These are phyloP conservation scores for Brachyalestes nurse DNA, from an alignment of 2,797 vertebrate genomes.

Conservation along the genomic window DNA sequence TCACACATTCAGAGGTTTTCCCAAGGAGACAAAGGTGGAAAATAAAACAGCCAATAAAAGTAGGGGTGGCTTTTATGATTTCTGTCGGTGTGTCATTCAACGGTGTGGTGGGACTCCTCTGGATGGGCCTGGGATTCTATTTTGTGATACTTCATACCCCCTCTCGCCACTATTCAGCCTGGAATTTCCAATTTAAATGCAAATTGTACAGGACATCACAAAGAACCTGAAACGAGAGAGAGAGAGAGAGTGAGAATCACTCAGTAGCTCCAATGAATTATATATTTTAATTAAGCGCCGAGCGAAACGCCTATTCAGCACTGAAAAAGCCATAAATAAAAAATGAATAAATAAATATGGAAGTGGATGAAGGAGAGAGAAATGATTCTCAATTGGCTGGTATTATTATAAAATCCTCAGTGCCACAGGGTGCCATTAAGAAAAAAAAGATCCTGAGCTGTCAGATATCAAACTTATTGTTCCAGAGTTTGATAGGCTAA, in stretches of 20 bases:
- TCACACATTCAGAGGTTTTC: conserved; percentile 34
- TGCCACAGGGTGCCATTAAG: conserved; percentile 70
- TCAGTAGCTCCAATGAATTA: conserved; percentile 76
- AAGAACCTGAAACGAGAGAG: conserved; percentile 56
- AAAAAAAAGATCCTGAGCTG: conserved; percentile 72
- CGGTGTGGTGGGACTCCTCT: conserved; percentile 31
- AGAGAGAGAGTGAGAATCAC: conserved; percentile 63
- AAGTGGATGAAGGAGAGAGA: conserved; percentile 59
- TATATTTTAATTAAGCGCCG: conserved; percentile 83
- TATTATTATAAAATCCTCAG: conserved; percentile 57
- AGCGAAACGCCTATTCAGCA: conserved; percentile 75
- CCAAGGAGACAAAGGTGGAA: neutral
- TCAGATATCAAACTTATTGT: conserved; percentile 78
- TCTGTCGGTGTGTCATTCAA: conserved; percentile 38
- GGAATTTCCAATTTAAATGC: conserved; percentile 85
- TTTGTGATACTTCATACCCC: conserved; percentile 52
- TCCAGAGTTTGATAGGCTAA: conserved; percentile 70
- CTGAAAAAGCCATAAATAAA: conserved; percentile 68
- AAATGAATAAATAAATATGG: conserved; percentile 78
- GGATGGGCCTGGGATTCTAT: conserved; percentile 32
- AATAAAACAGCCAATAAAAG: conserved; percentile 33
- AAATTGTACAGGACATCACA: conserved; percentile 79
- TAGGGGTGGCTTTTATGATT: conserved; percentile 13
- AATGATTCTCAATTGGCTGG: conserved; percentile 54
- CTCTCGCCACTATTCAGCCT: conserved; percentile 67